phyloP scores from a whole-genome alignment of 2,113 vertebrate genomes.

The Zingel zingel region DNA sequence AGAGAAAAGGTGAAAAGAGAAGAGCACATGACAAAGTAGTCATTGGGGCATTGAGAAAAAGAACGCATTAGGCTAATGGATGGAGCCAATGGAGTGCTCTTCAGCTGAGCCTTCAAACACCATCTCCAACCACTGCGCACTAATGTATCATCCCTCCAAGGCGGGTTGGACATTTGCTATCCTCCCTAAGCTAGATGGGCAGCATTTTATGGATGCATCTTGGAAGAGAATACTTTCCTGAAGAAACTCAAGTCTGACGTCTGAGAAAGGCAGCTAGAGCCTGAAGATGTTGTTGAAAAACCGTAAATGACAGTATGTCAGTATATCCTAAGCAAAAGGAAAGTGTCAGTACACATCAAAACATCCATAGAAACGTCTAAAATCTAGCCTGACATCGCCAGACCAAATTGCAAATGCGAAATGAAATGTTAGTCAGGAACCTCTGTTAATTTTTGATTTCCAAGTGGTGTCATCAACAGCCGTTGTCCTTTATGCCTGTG shows the following conservation, averaged over 20 bases:
- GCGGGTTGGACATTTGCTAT: conserved; percentile 40
- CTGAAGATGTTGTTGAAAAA: neutral
- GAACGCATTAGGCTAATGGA: conserved; percentile 84
- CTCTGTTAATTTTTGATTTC: too few species aligned
- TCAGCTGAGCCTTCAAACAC: conserved; percentile 54
- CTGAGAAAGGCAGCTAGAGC: neutral
- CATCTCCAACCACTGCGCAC: conserved; percentile 51
- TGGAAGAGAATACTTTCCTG: conserved; percentile 18
- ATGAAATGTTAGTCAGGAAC: too few species aligned
- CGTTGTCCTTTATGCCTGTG: too few species aligned
- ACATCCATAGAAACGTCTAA: neutral
- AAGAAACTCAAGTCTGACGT: neutral
- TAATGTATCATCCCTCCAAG: conserved; percentile 72
- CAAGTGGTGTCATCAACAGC: too few species aligned
- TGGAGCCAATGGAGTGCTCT: conserved; percentile 56
- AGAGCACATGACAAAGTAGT: conserved; percentile 49
- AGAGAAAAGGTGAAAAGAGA: conserved; percentile 50
- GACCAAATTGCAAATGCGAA: too few species aligned
- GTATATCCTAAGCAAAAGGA: neutral
- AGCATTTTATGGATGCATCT: conserved; percentile 46
- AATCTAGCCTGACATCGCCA: too few species aligned
- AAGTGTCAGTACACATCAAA: neutral
- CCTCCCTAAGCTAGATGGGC: conserved; percentile 14
- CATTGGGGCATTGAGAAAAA: conserved; percentile 57
- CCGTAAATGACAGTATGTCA: neutral